Conservation (phyloP, 2,797 vertebrate species). For the Coendou prehensilis region DNA sequence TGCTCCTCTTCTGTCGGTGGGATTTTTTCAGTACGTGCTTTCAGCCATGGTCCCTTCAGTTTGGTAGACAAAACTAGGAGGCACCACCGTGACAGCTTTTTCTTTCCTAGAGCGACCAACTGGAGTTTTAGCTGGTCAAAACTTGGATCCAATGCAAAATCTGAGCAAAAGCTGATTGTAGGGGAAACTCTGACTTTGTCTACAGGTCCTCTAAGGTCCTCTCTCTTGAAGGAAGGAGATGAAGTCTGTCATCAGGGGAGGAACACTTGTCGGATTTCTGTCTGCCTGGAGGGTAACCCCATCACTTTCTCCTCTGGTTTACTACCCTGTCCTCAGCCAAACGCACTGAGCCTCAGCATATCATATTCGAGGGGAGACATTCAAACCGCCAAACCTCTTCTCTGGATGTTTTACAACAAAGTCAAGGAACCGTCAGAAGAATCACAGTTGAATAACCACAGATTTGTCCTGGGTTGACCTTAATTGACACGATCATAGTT, state of each 20-base stretch:
- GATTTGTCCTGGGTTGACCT: neutral
- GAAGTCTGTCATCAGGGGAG: neutral
- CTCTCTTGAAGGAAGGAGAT: neutral
- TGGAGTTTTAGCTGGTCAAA: constrained; percentile 33
- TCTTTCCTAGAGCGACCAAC: constrained; percentile 54
- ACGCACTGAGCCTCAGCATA: neutral
- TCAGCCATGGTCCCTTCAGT: constrained; percentile 31
- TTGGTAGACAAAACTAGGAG: constrained; percentile 66
- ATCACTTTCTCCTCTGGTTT: neutral
- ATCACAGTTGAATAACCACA: neutral
- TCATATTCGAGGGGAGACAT: neutral
- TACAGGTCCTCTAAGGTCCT: neutral
- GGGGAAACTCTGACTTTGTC: neutral
- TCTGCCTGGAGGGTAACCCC: neutral
- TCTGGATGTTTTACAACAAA: neutral
- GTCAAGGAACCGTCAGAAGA: neutral
- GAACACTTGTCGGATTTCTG: neutral
- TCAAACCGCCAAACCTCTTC: neutral
- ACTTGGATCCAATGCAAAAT: constrained; percentile 5
- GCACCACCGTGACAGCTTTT: neutral
- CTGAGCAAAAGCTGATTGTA: neutral
- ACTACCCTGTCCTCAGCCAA: neutral
- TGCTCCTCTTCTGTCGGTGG: neutral
- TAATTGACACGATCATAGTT: neutral
- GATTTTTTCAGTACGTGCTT: constrained; percentile 47